Conservation (phyloP, 2,888 invertebrate species). For the Tetramorium bicarinatum region DNA sequence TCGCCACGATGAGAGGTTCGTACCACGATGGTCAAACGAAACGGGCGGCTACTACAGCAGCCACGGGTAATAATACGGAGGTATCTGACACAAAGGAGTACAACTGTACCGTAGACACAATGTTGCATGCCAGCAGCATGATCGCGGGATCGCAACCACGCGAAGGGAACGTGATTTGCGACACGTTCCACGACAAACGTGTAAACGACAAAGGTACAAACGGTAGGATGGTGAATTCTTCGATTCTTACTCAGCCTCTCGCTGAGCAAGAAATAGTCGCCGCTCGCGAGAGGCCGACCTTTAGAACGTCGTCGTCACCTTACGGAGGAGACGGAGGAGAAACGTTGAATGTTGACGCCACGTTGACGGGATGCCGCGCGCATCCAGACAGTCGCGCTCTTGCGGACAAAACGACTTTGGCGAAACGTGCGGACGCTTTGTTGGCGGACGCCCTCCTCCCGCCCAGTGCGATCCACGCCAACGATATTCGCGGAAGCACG, state of each 20-base stretch:
- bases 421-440: conserved; percentile 73
- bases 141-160: conserved; percentile 57
- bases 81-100: background rate
- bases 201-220: too few species aligned
- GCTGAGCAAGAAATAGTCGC: conserved; percentile 28
- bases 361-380: too few species aligned
- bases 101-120: conserved; percentile 29
- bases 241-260: background rate
- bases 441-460: conserved; percentile 80
- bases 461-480: conserved; percentile 77
- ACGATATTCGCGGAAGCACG: conserved; percentile 83
- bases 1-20: conserved; percentile 77
- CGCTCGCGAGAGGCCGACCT: background rate
- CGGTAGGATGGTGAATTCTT: background rate
- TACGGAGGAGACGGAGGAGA: conserved; percentile 28
- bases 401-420: conserved; percentile 65
- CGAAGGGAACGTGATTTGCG: conserved; percentile 9
- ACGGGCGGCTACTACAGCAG: background rate
- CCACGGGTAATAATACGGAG: background rate
- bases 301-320: background rate
- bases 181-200: background rate
- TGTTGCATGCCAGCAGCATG: background rate
- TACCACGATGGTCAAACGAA: conserved; percentile 30
- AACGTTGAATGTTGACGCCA: background rate
- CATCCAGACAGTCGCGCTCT: background rate